Evolutionary conservation across 2,113 vertebrate species (phyloP).

Genomic region (Euleptes europaea): DNA sequence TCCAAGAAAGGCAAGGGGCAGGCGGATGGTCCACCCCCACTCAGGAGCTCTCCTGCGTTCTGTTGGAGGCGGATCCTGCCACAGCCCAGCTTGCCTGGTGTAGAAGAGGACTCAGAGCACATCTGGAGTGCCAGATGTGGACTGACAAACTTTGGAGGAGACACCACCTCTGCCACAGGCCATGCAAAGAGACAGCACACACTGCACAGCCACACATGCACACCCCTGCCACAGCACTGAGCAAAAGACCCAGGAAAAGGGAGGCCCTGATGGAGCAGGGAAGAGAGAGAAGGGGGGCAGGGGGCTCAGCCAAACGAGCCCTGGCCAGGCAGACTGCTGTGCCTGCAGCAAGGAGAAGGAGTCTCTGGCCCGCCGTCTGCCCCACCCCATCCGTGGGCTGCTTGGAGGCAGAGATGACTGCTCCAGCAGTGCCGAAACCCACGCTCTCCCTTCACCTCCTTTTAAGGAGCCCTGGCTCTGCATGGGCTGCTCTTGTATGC

Average conservation of each 20-base stretch:
- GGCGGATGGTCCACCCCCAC: not conserved
- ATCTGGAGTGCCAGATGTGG: not conserved
- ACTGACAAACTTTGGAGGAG: not conserved
- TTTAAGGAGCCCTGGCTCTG: conserved; percentile 14
- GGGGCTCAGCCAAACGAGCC: no score
- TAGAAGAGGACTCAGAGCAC: no score
- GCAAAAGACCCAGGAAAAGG: no score
- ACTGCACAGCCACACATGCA: not conserved
- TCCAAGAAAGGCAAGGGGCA: not conserved
- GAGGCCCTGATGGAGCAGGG: not conserved
- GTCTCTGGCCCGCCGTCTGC: not conserved
- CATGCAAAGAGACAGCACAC: not conserved
- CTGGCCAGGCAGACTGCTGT: not conserved
- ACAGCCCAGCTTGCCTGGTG: not conserved
- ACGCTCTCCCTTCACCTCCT: not conserved
- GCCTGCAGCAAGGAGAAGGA: not conserved
- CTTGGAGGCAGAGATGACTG: not conserved
- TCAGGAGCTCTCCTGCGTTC: not conserved
- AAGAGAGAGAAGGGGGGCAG: no score
- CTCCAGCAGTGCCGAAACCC: not conserved
- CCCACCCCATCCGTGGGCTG: not conserved
- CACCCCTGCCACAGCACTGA: not conserved
- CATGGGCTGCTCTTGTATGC: not conserved
- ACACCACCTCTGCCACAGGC: not conserved
- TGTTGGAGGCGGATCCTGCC: not conserved